These are phyloP conservation scores for Drosophila punjabiensis DNA, from an alignment of 1,140 invertebrate genomes.

Conservation along the genomic window DNA sequence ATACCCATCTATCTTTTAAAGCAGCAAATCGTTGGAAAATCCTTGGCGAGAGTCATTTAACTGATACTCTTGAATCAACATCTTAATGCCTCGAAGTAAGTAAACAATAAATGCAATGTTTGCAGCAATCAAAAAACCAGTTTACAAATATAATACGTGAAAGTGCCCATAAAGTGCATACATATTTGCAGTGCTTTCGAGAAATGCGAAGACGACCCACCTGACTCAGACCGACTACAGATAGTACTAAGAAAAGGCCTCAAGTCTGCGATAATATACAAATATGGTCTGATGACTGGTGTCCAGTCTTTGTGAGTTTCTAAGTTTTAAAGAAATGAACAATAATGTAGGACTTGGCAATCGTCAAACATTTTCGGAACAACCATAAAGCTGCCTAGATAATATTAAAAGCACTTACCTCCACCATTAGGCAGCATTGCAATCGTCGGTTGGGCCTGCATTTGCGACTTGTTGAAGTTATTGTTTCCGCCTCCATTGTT, in stretches of 20 bases:
- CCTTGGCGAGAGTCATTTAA: conserved; percentile 4
- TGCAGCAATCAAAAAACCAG: conserved; percentile 36
- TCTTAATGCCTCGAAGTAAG: conserved; percentile 6
- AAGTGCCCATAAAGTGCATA: conserved; percentile 41
- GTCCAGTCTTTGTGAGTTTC: neutral
- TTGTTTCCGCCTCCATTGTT: conserved; percentile 24
- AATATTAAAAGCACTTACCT: conserved; percentile 48
- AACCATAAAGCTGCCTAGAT: neutral
- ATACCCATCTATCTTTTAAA: neutral
- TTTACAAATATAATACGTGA: conserved; percentile 43
- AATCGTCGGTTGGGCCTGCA: conserved; percentile 32
- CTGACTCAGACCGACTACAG: conserved; percentile 19
- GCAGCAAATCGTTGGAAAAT: neutral
- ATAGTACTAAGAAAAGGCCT: conserved; percentile 1
- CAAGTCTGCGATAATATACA: neutral
- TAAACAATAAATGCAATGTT: conserved; percentile 29
- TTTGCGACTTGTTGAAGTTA: conserved; percentile 37
- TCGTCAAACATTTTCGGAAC: neutral
- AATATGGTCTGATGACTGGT: neutral
- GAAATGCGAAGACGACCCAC: conserved; percentile 4
- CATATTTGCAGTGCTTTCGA: conserved; percentile 46
- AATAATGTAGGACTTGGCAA: neutral
- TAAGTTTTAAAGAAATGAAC: neutral
- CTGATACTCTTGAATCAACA: conserved; percentile 19
- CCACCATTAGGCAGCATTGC: conserved; percentile 64